Evolutionary conservation across 1,140 invertebrate species (phyloP).

Genomic region (Mya arenaria): DNA sequence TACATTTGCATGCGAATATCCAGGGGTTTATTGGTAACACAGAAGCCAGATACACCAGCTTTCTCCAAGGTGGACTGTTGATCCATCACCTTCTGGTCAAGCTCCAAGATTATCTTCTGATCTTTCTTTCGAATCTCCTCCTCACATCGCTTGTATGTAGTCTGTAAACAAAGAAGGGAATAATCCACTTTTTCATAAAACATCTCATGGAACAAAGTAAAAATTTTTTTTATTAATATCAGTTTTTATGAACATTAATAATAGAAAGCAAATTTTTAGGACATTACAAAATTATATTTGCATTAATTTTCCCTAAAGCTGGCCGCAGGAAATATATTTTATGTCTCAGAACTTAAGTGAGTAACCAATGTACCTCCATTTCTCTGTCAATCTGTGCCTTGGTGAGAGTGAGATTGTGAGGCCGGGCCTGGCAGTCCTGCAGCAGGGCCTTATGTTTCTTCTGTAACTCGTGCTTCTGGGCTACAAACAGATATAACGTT

Average conservation of each 20-base stretch:
- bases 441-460: constrained; percentile 78
- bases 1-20: constrained; percentile 96
- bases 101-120: constrained; percentile 92
- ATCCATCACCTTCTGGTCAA: constrained; percentile 95
- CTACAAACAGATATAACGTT: too few species aligned
- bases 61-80: constrained; percentile 95
- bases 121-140: constrained; percentile 87
- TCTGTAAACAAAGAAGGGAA: too few species aligned
- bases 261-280: too few species aligned
- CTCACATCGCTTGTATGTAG: constrained; percentile 76
- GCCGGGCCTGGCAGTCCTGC: constrained; percentile 72
- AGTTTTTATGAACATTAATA: too few species aligned
- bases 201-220: too few species aligned
- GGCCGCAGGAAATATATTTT: too few species aligned
- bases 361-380: constrained; percentile 51
- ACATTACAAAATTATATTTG: too few species aligned
- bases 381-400: constrained; percentile 37
- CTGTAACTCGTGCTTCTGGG: constrained; percentile 88
- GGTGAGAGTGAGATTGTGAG: constrained; percentile 69
- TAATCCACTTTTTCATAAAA: too few species aligned
- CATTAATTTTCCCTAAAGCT: too few species aligned
- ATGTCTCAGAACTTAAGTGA: too few species aligned
- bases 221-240: too few species aligned
- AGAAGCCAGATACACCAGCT: constrained; percentile 95
- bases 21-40: constrained; percentile 92